phyloP scores from a whole-genome alignment of 2,888 invertebrate genomes.

The Thera obeliscata region DNA sequence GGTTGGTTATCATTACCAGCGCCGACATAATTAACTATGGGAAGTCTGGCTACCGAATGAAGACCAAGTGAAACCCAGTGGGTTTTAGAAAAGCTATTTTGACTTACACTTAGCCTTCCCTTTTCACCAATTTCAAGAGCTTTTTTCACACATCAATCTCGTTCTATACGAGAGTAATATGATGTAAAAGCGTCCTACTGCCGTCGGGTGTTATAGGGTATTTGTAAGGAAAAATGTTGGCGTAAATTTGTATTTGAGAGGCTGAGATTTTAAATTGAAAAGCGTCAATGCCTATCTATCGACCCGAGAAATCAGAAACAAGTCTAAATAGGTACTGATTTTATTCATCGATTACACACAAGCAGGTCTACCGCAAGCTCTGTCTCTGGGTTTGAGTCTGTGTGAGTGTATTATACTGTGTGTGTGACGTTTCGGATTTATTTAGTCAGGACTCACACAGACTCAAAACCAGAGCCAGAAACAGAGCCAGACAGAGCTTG shows the following conservation, averaged over 20 bases:
- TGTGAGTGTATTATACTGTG: too few species aligned
- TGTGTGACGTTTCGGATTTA: too few species aligned
- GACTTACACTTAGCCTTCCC: slow-evolving; percentile 78
- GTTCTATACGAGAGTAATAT: slow-evolving; percentile 72
- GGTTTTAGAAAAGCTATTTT: not conserved
- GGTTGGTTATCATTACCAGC: not conserved
- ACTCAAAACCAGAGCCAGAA: too few species aligned
- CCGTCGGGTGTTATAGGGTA: slow-evolving; percentile 49
- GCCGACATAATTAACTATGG: not conserved
- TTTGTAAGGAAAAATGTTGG: slow-evolving; percentile 50
- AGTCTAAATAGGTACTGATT: not conserved
- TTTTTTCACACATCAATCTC: slow-evolving; percentile 82
- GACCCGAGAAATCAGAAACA: not conserved
- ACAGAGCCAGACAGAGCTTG: too few species aligned
- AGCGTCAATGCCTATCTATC: not conserved
- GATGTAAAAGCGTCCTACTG: slow-evolving; percentile 71
- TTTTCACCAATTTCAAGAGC: slow-evolving; percentile 83
- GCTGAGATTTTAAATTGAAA: slow-evolving; percentile 23
- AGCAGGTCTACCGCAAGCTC: too few species aligned
- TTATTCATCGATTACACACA: too few species aligned
- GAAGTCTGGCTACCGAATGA: too few species aligned
- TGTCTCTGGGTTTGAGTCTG: too few species aligned
- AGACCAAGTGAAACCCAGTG: not conserved
- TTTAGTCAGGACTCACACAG: too few species aligned
- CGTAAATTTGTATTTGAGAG: slow-evolving; percentile 39